Percentiles rank a stretch among this genome's conserved stretches.
Conservation (phyloP, 2,888 invertebrate species). For the Troides aeacus region DNA sequence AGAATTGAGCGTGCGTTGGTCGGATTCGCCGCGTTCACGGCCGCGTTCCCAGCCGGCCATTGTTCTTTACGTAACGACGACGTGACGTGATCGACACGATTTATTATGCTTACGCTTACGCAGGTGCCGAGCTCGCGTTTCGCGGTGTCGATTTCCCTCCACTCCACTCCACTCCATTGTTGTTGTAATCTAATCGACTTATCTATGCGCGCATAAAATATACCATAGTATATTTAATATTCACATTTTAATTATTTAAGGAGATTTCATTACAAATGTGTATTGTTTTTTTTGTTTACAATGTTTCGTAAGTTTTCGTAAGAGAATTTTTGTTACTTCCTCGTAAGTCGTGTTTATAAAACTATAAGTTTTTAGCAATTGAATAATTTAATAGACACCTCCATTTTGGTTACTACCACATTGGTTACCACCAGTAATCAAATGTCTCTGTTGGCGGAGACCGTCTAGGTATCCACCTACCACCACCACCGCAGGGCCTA, state of each 20-base stretch:
- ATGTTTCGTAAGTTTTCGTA: too few species aligned
- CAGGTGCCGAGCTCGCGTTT: slow-evolving; percentile 54
- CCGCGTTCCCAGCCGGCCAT: slow-evolving; percentile 71
- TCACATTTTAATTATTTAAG: slow-evolving; percentile 34
- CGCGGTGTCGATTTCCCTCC: slow-evolving; percentile 63
- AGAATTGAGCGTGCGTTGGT: slow-evolving; percentile 36
- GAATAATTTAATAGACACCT: too few species aligned
- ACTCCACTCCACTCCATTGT: slow-evolving; percentile 54
- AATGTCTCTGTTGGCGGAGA: too few species aligned
- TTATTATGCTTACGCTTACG: slow-evolving; percentile 60
- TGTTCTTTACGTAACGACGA: slow-evolving; percentile 72
- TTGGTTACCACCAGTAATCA: too few species aligned
- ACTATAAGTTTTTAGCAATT: too few species aligned
- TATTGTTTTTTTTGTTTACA: not conserved
- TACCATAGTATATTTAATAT: slow-evolving; percentile 32
- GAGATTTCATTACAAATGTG: not conserved
- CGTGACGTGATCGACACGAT: slow-evolving; percentile 46
- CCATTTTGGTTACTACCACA: too few species aligned
- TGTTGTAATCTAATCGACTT: slow-evolving; percentile 49
- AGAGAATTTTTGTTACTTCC: too few species aligned
- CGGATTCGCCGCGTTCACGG: slow-evolving; percentile 66
- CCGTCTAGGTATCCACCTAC: too few species aligned
- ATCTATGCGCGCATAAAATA: slow-evolving; percentile 37
- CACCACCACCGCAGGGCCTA: too few species aligned
- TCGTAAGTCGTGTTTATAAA: too few species aligned